Evolutionary conservation across 2,113 vertebrate genomes (phyloP).

Genomic region (Eretmochelys imbricata): DNA sequence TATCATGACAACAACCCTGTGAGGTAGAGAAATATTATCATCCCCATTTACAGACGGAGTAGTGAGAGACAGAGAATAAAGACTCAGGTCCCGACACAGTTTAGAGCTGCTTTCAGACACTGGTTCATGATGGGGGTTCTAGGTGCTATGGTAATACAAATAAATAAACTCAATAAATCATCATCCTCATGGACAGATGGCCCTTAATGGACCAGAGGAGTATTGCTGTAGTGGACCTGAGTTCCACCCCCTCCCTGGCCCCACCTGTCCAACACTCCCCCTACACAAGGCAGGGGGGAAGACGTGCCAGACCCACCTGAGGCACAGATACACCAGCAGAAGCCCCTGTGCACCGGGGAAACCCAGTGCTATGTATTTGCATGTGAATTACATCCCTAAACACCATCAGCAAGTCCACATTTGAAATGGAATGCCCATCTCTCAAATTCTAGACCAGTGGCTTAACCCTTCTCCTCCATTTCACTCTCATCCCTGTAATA

Average conservation of each 20-base stretch:
- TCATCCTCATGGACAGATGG: not conserved
- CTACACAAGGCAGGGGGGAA: not conserved
- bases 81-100: not conserved
- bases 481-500: not conserved
- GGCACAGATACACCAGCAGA: rapidly evolving
- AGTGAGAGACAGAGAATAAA: not conserved
- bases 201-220: rapidly evolving
- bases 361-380: rapidly evolving
- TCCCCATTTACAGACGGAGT: not conserved
- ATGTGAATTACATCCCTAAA: not conserved
- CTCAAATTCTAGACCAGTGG: not conserved
- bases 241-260: not conserved
- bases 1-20: not conserved
- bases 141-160: rapidly evolving
- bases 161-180: not conserved
- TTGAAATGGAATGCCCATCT: not conserved
- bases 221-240: rapidly evolving
- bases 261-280: not conserved
- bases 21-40: not conserved
- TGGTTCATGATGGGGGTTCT: not conserved
- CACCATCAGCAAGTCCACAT: not conserved
- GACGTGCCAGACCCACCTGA: rapidly evolving
- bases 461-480: not conserved
- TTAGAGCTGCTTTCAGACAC: not conserved
- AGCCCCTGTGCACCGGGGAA: rapidly evolving